Evolutionary conservation across 2,113 vertebrate genomes (phyloP).

Genomic region (Pteronura brasiliensis): DNA sequence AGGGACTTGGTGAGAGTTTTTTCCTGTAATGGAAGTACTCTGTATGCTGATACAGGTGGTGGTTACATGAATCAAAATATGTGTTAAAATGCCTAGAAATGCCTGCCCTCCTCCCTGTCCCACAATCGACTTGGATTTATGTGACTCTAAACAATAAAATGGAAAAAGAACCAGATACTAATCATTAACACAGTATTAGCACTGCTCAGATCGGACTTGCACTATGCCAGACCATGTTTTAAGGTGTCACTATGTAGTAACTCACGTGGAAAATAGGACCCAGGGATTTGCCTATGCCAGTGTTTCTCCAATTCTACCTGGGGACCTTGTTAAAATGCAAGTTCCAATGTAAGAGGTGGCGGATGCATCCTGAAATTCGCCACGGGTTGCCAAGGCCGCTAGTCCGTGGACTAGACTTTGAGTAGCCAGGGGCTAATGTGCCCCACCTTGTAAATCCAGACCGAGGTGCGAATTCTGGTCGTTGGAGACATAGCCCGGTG

Average conservation of each 20-base stretch:
- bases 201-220: not conserved
- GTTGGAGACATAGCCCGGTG: not conserved
- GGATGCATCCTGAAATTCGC: not conserved
- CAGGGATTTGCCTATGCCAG: not conserved
- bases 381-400: not conserved
- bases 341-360: not conserved
- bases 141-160: not conserved
- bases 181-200: not conserved
- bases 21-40: not conserved
- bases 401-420: not conserved
- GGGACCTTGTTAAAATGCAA: constrained; percentile 32
- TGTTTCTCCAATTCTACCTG: not conserved
- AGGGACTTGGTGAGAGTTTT: not conserved
- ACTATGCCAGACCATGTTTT: not conserved
- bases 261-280: not conserved
- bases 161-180: not conserved
- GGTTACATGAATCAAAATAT: not conserved
- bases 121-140: not conserved
- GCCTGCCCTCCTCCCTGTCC: not conserved
- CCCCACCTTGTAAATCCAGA: not conserved
- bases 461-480: not conserved
- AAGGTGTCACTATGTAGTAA: not conserved
- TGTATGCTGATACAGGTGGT: not conserved
- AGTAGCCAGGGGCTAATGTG: not conserved
- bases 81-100: constrained; percentile 18